These are phyloP conservation scores for Dufourea novaeangliae DNA, from an alignment of 1,140 invertebrate genomes.

Conservation along the genomic window DNA sequence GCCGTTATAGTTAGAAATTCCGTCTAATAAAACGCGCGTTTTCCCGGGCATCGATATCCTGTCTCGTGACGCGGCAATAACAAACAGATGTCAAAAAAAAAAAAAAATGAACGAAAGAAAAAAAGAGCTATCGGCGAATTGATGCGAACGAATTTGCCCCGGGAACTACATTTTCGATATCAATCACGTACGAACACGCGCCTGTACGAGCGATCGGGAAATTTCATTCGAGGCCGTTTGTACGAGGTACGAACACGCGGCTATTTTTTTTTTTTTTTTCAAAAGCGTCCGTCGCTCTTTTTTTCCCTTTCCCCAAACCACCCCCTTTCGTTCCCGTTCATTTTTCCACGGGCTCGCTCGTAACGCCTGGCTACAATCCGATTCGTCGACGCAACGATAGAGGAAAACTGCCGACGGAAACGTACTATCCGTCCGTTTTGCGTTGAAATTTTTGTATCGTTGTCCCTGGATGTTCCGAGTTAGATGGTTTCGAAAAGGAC, in stretches of 20 bases:
- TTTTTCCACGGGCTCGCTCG: slow-evolving; percentile 5
- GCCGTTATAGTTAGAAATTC: slow-evolving; percentile 65
- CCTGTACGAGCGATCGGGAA: slow-evolving; percentile 26
- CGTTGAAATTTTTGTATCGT: neutral
- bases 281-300: slow-evolving; percentile 8
- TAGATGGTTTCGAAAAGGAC: too few relatives aligned
- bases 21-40: slow-evolving; percentile 60
- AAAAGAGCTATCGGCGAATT: slow-evolving; percentile 43
- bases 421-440: too few relatives aligned
- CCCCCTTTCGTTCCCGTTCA: slow-evolving; percentile 18
- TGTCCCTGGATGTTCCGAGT: too few relatives aligned
- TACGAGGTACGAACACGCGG: neutral
- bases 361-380: slow-evolving; percentile 7
- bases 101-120: neutral
- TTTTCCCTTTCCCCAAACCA: neutral
- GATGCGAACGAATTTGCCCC: slow-evolving; percentile 56
- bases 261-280: slow-evolving; percentile 13
- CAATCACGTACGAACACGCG: slow-evolving; percentile 59
- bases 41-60: slow-evolving; percentile 50
- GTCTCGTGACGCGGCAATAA: slow-evolving; percentile 54
- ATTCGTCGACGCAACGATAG: slow-evolving; percentile 7
- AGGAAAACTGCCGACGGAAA: neutral
- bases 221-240: slow-evolving; percentile 32
- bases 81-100: slow-evolving; percentile 49
- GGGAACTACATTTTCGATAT: slow-evolving; percentile 63